Evolutionary conservation across 2,888 invertebrate genomes (phyloP), one percentile per base, ranked within the genome.

Genomic region (Phania funesta): DNA sequence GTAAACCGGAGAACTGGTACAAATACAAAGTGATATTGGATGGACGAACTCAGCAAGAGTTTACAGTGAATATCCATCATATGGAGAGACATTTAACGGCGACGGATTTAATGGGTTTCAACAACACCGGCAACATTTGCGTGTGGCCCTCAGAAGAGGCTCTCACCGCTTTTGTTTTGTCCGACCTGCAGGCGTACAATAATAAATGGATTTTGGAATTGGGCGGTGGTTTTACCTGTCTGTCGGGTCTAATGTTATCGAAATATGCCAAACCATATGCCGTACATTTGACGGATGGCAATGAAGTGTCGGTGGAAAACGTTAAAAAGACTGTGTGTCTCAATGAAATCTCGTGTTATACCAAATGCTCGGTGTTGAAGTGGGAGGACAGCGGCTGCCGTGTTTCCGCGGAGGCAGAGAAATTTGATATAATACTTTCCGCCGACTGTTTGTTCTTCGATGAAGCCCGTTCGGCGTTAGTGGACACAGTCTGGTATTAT

Each of bases 181-280:
- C 93, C 85, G 94, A 96, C 88, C 90, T 92, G 62, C 87, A 91
- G n/a, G 89, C 93, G 46, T 96, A 95, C 89, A 91, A 92, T n/a
- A 92, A 92, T 82, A 94, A 94, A 88, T 92, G 92, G 87, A 93
- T 96, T 26, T 92, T 96, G 86, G 96, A 96, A 89, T 91, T 96
- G 50, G 96, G 96, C 2, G 96, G 96, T 18, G 96, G 96, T 3
- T 96, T 96, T 95, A 95, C 96, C 20, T 96, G 96, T 85, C 91
- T 96, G 32, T 95, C 96, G 7, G 96, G 96, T 1, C 90, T 96
- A 13, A 93, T 95, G 87, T 92, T 93, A 62, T 94, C 95, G 74
- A 94, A 95, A 87, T 94, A 94, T 86, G 93, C 94, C 73, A 91
- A 92, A 60, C 93, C 95, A 0, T 92, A 92, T 84, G 91, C 92